Conservation (phyloP, 35 echinoderm and acorn worm genomes). For the Lytechinus variegatus region DNA sequence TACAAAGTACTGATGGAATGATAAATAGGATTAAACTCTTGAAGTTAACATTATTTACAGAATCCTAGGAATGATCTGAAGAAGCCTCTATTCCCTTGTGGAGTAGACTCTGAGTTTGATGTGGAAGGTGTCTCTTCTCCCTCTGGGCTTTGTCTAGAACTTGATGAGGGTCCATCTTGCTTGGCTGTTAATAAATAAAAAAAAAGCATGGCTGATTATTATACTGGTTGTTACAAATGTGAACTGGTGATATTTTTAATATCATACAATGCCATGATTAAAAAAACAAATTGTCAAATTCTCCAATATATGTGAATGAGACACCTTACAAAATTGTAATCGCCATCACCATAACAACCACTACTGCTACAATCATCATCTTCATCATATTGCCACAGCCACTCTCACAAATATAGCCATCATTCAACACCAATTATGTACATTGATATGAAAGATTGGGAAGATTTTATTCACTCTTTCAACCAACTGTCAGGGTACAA, state of each 20-base stretch:
- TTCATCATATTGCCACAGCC: too few species aligned
- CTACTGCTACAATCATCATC: too few species aligned
- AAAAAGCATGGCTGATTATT: not conserved
- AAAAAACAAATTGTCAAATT: not conserved
- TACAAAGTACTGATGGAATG: slow-evolving; percentile 15
- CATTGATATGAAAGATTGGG: too few species aligned
- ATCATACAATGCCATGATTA: not conserved
- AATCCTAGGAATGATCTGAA: slow-evolving; percentile 19
- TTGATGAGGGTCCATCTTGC: not conserved
- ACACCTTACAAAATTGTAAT: too few species aligned
- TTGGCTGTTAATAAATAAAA: not conserved
- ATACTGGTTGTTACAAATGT: not conserved
- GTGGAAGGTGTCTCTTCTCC: not conserved
- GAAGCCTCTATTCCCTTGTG: not conserved
- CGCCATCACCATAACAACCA: too few species aligned
- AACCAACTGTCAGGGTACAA: too few species aligned
- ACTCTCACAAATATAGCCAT: too few species aligned
- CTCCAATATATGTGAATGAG: not conserved
- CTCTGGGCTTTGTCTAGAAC: not conserved
- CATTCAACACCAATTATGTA: too few species aligned
- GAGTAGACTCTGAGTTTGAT: not conserved
- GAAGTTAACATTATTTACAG: slow-evolving; percentile 32
- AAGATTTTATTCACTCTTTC: too few species aligned
- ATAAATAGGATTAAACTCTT: not conserved
- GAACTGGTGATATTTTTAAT: not conserved